Evolutionary conservation across 2,888 invertebrate species (phyloP), one percentile per base, ranked within the genome.

Genomic region (Ochropacha duplaris): DNA sequence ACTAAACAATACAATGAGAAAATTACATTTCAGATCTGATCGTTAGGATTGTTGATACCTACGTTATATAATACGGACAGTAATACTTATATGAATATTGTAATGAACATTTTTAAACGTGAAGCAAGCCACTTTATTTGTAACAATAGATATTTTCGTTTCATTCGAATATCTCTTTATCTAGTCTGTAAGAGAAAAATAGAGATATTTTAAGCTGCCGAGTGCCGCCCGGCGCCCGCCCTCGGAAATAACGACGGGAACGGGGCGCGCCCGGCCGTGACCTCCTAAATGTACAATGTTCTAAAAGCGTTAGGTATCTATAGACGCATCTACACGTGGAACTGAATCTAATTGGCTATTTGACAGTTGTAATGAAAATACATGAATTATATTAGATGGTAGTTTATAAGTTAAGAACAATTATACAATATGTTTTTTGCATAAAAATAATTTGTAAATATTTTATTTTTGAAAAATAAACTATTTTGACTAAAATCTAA

Each of bases 181-280:
- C 44, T 44, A 44, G 19, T 44, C 9, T 4, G 36, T 60, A 68
- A 63, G 60, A 69, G 65, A 71, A 71, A 68, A 62, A 58, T 9
- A 61, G 58, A 76, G 64, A 74, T 81, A 84, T 84, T 83, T 83
- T 65, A 61, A 79, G 78, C 74, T 31, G 12, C 3, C 31, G 31
- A 31, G 12, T 60, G 54, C 49, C 59, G 70, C 56, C 65, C 58
- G 54, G 49, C 59, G 70, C 56, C 65, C 58, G 64, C 65, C 60
- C 62, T 44, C 80, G 68, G 66, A 74, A 81, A 83, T 82, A 81
- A 44, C 44, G 44, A 19, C 44, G 44, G n/a, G 44, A 44, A 66
- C 74, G 66, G 28, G 28, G 58, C 68, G 76, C 67, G 79, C 55
- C 73, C 78, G 85, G 62, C 86, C 85, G 57, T 86, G 87, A 85